Percentiles rank a stretch among this genome's conserved stretches.
phyloP scores from a whole-genome alignment of 2,888 invertebrate genomes.

The Ennomos quercinarius region DNA sequence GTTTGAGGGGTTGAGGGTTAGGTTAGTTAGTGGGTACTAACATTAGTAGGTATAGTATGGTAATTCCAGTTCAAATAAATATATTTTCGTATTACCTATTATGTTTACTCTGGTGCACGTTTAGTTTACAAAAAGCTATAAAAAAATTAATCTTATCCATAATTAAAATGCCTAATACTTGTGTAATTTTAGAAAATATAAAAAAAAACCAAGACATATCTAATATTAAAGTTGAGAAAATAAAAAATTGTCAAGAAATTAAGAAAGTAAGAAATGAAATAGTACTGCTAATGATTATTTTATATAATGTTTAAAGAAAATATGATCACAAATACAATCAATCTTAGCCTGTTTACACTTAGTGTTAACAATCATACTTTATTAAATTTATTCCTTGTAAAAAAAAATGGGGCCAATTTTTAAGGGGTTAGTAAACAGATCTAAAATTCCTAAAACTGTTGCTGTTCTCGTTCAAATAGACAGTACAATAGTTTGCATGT shows the following conservation, averaged over 20 bases:
- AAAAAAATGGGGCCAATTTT: too few relatives aligned
- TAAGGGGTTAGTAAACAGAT: too few relatives aligned
- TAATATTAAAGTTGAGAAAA: conserved; percentile 19
- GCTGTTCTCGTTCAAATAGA: too few relatives aligned
- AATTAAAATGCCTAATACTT: conserved; percentile 1
- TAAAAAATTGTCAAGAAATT: conserved; percentile 19
- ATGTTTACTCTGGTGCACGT: too few relatives aligned
- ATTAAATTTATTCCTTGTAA: too few relatives aligned
- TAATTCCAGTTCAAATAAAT: too few relatives aligned
- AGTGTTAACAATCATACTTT: conserved; percentile 19
- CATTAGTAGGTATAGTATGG: too few relatives aligned
- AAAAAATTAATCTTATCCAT: conserved; percentile 11
- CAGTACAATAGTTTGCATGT: too few relatives aligned
- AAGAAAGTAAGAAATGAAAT: conserved; percentile 5
- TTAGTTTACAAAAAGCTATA: conserved; percentile 22
- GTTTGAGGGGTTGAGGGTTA: too few relatives aligned
- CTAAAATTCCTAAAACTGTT: too few relatives aligned
- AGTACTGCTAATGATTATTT: conserved; percentile 8
- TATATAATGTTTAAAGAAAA: neutral
- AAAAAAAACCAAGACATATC: neutral
- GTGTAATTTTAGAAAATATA: conserved; percentile 15
- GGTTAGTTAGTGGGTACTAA: too few relatives aligned
- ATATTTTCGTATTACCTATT: too few relatives aligned
- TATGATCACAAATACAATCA: conserved; percentile 13
- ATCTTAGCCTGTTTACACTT: conserved; percentile 24